phyloP scores from a whole-genome alignment of 2,888 invertebrate species.

The Diadegma fenestrale region DNA sequence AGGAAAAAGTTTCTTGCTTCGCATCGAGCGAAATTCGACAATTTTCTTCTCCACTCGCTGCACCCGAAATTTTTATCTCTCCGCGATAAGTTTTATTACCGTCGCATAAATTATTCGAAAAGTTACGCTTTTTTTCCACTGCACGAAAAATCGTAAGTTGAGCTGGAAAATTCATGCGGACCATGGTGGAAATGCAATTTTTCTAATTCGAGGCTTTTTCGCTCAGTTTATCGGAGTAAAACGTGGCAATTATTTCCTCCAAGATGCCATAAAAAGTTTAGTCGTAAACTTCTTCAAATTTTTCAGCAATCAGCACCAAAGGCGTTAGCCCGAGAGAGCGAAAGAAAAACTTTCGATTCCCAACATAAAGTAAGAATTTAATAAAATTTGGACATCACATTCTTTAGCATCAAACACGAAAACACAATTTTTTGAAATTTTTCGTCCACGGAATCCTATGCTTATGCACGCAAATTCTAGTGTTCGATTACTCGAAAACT shows the following conservation, averaged over 20 bases:
- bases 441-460: too few species aligned
- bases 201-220: neutral
- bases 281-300: neutral
- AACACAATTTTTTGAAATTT: too few species aligned
- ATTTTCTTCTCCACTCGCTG: neutral
- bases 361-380: too few species aligned
- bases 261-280: neutral
- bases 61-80: neutral
- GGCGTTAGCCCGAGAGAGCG: neutral
- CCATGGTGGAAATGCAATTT: neutral
- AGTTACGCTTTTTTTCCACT: neutral
- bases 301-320: neutral
- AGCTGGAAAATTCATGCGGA: neutral
- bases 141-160: neutral
- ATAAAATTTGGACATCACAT: too few species aligned
- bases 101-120: neutral
- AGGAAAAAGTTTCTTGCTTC: conserved; percentile 1
- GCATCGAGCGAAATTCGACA: neutral
- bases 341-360: neutral
- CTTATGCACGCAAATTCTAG: too few species aligned
- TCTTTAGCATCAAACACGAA: too few species aligned
- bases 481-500: too few species aligned
- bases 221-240: neutral
- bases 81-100: neutral
- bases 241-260: neutral